These are phyloP conservation scores for Drosophila greeni DNA, from an alignment of 2,888 invertebrate genomes.

Conservation along the genomic window DNA sequence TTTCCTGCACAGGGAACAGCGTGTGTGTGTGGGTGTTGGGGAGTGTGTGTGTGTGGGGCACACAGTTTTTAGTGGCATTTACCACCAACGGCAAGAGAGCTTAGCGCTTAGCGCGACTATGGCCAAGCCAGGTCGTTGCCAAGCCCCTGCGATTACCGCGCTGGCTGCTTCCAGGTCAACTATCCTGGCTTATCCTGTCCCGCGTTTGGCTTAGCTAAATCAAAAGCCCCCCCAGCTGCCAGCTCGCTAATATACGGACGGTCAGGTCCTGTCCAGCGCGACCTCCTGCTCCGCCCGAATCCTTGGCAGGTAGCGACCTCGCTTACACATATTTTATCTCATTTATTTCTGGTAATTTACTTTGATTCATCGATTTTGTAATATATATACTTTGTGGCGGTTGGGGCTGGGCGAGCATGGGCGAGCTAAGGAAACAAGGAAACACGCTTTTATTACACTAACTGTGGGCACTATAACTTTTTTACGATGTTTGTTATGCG, in stretches of 20 bases:
- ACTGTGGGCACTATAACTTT: constrained; percentile 25
- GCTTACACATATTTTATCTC: constrained; percentile 67
- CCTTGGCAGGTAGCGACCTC: constrained; percentile 26
- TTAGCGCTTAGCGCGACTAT: constrained; percentile 15
- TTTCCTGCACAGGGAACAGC: constrained; percentile 53
- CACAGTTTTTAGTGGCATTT: constrained; percentile 44
- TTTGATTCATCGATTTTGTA: constrained; percentile 74
- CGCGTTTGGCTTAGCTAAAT: constrained; percentile 45
- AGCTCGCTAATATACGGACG: constrained; percentile 30
- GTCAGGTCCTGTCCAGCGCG: constrained; percentile 8
- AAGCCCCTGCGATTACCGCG: constrained; percentile 22
- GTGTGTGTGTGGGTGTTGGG: constrained; percentile 17
- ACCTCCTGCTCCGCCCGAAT: not conserved
- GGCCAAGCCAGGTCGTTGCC: constrained; percentile 10
- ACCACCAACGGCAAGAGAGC: constrained; percentile 29
- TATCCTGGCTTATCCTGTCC: constrained; percentile 36
- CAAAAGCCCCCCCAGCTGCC: constrained; percentile 28
- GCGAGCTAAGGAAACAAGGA: constrained; percentile 18
- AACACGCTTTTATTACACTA: constrained; percentile 36
- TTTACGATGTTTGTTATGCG: constrained; percentile 35
- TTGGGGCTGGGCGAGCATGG: constrained; percentile 14
- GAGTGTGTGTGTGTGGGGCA: constrained; percentile 28
- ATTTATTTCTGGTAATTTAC: constrained; percentile 74
- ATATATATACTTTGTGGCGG: constrained; percentile 51
- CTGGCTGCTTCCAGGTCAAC: constrained; percentile 37